A percentile compares a stretch with the other conserved stretches of the same genome.
phyloP scores from a whole-genome alignment of 2,113 vertebrate species.

The Phyllostomus hastatus region DNA sequence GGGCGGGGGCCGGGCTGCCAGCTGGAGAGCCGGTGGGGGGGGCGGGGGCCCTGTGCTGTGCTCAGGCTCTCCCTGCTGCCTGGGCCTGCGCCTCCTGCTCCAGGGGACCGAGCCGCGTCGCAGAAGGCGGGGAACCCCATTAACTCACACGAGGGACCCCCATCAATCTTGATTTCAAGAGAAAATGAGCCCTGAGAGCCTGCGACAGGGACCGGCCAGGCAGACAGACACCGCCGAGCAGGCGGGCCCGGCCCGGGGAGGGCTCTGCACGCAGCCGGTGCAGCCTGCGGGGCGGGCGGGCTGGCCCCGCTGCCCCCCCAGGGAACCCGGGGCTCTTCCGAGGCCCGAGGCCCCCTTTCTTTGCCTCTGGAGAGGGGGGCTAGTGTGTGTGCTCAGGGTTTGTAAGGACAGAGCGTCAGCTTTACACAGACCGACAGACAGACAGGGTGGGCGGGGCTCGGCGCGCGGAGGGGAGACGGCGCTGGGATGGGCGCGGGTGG shows the following conservation, averaged over 20 bases:
- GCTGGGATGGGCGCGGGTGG: rapidly evolving
- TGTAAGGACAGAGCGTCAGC: neutral
- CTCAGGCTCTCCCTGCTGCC: neutral
- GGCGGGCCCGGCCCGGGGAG: neutral
- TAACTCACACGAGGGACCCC: neutral
- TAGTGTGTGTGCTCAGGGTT: neutral
- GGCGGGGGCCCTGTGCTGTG: neutral
- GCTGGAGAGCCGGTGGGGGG: no score
- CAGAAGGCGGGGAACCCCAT: neutral
- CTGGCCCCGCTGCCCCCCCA: neutral
- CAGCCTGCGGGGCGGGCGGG: neutral
- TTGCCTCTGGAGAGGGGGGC: neutral
- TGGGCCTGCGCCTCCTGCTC: rapidly evolving
- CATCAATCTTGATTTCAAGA: neutral
- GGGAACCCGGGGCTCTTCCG: neutral
- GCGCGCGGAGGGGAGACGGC: rapidly evolving
- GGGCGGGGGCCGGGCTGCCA: neutral
- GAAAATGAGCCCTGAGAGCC: neutral
- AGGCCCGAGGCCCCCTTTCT: neutral
- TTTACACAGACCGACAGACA: neutral
- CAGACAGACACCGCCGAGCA: neutral
- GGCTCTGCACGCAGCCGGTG: rapidly evolving
- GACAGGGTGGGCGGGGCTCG: no score
- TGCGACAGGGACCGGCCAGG: neutral
- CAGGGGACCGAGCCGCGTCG: neutral